phyloP scores from a whole-genome alignment of 2,888 invertebrate species.

The Agriopis marginaria region DNA sequence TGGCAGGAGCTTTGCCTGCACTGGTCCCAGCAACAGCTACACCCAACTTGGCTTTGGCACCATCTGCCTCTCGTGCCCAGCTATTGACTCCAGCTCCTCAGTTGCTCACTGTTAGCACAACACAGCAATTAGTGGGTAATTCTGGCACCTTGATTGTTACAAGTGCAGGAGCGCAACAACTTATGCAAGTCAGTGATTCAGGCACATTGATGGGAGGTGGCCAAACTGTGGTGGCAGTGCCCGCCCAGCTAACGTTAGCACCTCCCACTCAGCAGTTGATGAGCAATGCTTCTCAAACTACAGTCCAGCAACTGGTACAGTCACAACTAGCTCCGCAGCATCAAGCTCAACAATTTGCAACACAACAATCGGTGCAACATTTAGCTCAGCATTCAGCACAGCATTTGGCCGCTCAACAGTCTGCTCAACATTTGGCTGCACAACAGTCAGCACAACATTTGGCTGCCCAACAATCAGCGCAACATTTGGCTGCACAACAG shows the following conservation, averaged over 20 bases:
- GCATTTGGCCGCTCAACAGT: slow-evolving; percentile 57
- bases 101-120: slow-evolving; percentile 80
- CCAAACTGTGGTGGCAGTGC: slow-evolving; percentile 81
- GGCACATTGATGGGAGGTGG: slow-evolving; percentile 81
- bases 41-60: slow-evolving; percentile 75
- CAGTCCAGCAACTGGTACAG: slow-evolving; percentile 79
- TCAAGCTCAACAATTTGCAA: slow-evolving; percentile 73
- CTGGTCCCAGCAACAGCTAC: slow-evolving; percentile 76
- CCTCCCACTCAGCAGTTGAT: slow-evolving; percentile 76
- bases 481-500: slow-evolving; percentile 67
- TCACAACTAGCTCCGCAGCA: slow-evolving; percentile 74
- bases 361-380: slow-evolving; percentile 72
- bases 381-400: slow-evolving; percentile 65
- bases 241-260: slow-evolving; percentile 78
- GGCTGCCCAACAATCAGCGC: slow-evolving; percentile 66
- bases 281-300: slow-evolving; percentile 73
- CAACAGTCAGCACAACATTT: slow-evolving; percentile 69
- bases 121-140: slow-evolving; percentile 80
- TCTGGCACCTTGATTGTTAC: slow-evolving; percentile 81
- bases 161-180: slow-evolving; percentile 81
- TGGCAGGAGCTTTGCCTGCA: slow-evolving; percentile 76
- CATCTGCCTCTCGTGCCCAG: slow-evolving; percentile 79
- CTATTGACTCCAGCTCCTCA: slow-evolving; percentile 80
- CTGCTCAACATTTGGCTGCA: slow-evolving; percentile 65
- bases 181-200: slow-evolving; percentile 84